A percentile compares a stretch with the other conserved stretches of the same genome.
These are phyloP conservation scores for Lepeophtheirus nordmannii DNA, from an alignment of 2,888 invertebrate genomes.

Conservation along the genomic window DNA sequence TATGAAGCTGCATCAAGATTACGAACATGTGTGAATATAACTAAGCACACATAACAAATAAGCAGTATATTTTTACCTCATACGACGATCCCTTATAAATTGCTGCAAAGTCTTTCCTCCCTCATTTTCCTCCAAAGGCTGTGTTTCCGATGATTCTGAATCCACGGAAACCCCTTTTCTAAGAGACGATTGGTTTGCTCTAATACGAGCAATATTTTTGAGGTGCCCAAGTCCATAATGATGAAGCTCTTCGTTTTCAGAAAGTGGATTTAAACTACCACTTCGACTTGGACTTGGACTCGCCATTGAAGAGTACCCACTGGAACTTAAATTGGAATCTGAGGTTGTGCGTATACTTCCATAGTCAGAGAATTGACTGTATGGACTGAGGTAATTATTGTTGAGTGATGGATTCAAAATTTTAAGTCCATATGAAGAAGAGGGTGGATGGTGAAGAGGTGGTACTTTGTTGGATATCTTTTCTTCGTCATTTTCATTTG, in stretches of 20 bases:
- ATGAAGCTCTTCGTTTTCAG: background rate
- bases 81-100: background rate
- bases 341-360: conserved; percentile 42
- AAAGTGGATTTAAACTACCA: conserved; percentile 61
- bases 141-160: background rate
- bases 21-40: background rate
- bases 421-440: background rate
- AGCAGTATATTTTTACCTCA: background rate
- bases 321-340: conserved; percentile 65
- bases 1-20: conserved; percentile 17
- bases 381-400: conserved; percentile 6
- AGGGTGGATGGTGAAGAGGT: too few species aligned
- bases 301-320: conserved; percentile 70
- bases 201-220: background rate
- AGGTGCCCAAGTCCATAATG: background rate
- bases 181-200: background rate
- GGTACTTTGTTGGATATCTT: too few species aligned
- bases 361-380: background rate
- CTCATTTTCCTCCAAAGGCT: background rate
- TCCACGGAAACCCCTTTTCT: background rate
- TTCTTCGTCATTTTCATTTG: conserved; percentile 30
- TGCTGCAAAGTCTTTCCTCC: background rate
- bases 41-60: background rate
- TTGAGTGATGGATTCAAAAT: background rate
- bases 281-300: conserved; percentile 66